These are phyloP conservation scores for Digitonthophagus gazella DNA, from an alignment of 2,888 invertebrate genomes.

Conservation along the genomic window DNA sequence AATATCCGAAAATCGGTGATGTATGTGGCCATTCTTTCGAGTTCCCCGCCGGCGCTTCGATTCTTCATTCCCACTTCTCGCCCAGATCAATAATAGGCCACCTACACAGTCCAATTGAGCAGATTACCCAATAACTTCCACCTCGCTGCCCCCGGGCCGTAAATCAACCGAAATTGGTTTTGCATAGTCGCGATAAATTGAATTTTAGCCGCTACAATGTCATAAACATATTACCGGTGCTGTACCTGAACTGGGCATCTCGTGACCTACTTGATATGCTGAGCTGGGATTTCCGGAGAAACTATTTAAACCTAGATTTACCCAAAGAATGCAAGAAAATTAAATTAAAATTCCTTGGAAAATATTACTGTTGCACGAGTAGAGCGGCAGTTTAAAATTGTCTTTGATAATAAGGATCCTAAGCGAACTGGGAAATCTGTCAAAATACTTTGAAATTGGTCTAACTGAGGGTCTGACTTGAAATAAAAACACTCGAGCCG, in stretches of 20 bases:
- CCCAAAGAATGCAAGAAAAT: too few relatives aligned
- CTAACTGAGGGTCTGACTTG: neutral
- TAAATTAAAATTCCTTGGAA: too few relatives aligned
- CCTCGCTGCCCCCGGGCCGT: slow-evolving; percentile 35
- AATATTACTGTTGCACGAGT: too few relatives aligned
- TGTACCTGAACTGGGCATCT: slow-evolving; percentile 24
- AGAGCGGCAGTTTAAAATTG: too few relatives aligned
- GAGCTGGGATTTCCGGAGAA: too few relatives aligned
- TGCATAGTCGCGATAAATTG: slow-evolving; percentile 35
- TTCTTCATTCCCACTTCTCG: slow-evolving; percentile 16
- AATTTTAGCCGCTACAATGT: slow-evolving; percentile 33
- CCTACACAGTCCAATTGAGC: slow-evolving; percentile 34
- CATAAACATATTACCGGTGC: slow-evolving; percentile 29
- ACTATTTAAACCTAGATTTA: too few relatives aligned
- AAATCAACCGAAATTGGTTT: slow-evolving; percentile 37
- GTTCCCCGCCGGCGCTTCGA: slow-evolving; percentile 1
- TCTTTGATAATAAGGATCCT: too few relatives aligned
- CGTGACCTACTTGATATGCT: too few relatives aligned
- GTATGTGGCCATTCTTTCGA: neutral
- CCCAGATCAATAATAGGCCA: slow-evolving; percentile 25
- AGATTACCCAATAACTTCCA: slow-evolving; percentile 37
- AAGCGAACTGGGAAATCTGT: too few relatives aligned
- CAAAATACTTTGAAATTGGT: neutral
- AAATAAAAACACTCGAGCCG: neutral
- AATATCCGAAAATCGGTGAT: neutral